These are phyloP conservation scores for Dicrostonyx torquatus DNA, from an alignment of 2,797 vertebrate species.

Conservation along the genomic window DNA sequence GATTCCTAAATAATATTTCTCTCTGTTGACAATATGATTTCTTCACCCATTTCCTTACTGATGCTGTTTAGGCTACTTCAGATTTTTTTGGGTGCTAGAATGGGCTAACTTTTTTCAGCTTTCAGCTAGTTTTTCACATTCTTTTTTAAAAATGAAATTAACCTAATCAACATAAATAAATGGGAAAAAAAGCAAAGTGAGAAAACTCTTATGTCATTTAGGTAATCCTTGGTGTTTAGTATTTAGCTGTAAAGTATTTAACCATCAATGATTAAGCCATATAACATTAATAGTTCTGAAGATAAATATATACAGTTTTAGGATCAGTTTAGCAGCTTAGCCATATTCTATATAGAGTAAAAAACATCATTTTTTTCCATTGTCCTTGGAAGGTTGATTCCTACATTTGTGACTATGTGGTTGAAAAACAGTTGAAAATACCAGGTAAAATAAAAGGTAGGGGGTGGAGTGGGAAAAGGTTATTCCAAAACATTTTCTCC, in stretches of 20 bases:
- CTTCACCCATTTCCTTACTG: not conserved
- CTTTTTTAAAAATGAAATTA: not conserved
- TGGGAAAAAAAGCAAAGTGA: not conserved
- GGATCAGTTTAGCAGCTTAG: not conserved
- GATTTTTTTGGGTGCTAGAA: not conserved
- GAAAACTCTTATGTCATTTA: not conserved
- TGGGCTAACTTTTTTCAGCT: constrained; percentile 3
- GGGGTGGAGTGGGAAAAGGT: too few species aligned
- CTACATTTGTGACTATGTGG: not conserved
- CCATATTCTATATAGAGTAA: not conserved
- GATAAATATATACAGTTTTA: not conserved
- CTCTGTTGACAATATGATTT: not conserved
- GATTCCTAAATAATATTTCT: not conserved
- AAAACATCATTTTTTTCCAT: constrained; percentile 5
- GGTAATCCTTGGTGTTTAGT: not conserved
- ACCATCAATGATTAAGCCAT: not conserved
- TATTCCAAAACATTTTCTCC: not conserved
- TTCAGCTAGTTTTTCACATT: not conserved
- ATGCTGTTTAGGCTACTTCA: not conserved
- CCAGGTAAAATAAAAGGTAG: not conserved
- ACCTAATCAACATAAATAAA: not conserved
- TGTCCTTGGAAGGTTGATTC: not conserved
- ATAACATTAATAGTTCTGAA: not conserved
- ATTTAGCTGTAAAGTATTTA: not conserved
- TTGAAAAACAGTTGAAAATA: constrained; percentile 12